Evolutionary conservation across 2,113 vertebrate species (phyloP).

Genomic region (Brachypodius melanocephalos): DNA sequence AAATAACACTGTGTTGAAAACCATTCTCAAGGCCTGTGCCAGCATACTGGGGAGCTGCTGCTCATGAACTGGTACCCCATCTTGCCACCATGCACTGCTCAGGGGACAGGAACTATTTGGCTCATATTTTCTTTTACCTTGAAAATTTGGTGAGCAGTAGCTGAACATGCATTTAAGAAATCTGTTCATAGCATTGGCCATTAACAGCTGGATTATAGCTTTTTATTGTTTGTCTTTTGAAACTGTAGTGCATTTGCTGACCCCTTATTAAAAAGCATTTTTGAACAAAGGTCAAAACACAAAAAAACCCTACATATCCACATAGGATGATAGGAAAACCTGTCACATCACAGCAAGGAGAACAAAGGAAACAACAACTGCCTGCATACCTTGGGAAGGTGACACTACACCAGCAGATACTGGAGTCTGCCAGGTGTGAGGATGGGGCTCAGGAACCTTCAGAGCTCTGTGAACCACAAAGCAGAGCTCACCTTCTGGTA

Average conservation of each 20-base stretch:
- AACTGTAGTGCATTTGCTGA: neutral
- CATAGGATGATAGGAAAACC: neutral
- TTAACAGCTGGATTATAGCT: neutral
- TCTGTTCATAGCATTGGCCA: neutral
- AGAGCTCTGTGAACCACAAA: neutral
- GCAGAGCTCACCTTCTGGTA: neutral
- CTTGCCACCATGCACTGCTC: neutral
- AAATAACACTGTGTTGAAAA: neutral
- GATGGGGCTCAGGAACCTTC: neutral
- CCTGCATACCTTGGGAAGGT: neutral
- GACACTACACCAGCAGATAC: neutral
- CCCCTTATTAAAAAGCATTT: neutral
- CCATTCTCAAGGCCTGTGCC: neutral
- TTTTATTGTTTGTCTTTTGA: neutral
- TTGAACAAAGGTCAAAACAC: neutral
- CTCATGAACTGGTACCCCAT: fast-evolving
- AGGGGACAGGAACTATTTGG: neutral
- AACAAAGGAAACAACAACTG: neutral
- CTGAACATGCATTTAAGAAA: neutral
- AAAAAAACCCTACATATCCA: neutral
- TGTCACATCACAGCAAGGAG: neutral
- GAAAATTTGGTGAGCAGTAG: neutral
- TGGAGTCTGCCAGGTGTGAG: neutral
- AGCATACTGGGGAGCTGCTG: neutral
- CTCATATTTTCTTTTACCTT: neutral